A percentile compares a stretch with the other conserved stretches of the same genome.
phyloP scores from a whole-genome alignment of 2,888 invertebrate genomes.

The Myopa testacea region DNA sequence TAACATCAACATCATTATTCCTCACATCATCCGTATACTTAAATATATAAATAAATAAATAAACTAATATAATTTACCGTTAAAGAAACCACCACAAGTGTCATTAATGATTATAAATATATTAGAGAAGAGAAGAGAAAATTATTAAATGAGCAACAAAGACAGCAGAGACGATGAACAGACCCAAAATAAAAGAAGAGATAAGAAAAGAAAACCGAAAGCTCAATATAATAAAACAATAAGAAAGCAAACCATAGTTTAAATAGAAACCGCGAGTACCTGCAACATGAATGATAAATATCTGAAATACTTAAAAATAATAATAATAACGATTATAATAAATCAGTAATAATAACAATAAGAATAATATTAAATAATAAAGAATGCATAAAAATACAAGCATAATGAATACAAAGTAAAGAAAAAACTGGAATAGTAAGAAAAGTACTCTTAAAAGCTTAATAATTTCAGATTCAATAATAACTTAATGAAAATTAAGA shows the following conservation, averaged over 20 bases:
- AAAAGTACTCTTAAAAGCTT: no score
- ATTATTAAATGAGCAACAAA: no score
- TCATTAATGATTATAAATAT: conserved; percentile 46
- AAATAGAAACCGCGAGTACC: conserved; percentile 68
- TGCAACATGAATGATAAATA: conserved; percentile 45
- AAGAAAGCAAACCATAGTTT: conserved; percentile 57
- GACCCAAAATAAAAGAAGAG: conserved; percentile 31
- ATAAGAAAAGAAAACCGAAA: no score
- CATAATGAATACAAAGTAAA: background rate
- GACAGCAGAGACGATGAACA: no score
- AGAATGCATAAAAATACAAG: conserved; percentile 34
- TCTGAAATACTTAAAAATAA: conserved; percentile 43
- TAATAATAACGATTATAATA: no score
- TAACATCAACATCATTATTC: background rate
- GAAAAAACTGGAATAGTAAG: no score
- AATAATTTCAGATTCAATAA: background rate
- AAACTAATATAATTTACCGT: conserved; percentile 37
- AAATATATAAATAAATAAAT: conserved; percentile 35
- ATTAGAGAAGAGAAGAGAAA: conserved; percentile 37
- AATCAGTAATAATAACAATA: background rate
- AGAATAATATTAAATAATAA: conserved; percentile 6
- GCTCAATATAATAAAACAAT: conserved; percentile 52
- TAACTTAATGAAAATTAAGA: background rate
- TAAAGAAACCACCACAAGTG: conserved; percentile 49
- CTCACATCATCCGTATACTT: background rate